Percentiles rank a stretch among this genome's conserved stretches.
Evolutionary conservation across 2,888 invertebrate species (phyloP).

Genomic region (Trichacis sp.): DNA sequence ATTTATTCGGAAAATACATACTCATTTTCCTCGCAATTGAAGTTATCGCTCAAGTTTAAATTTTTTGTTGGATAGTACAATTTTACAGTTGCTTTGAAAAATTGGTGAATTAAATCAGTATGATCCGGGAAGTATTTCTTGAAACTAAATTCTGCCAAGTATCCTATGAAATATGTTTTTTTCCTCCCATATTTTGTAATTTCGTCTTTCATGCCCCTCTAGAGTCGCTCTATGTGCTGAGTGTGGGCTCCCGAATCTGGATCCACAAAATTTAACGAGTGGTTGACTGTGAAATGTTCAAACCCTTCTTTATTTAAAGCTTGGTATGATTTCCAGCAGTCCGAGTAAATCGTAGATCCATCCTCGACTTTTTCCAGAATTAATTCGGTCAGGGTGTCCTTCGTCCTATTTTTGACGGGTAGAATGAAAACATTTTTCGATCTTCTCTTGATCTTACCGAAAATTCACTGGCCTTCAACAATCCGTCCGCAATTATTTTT

Average conservation of each 20-base stretch:
- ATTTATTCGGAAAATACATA: too few species aligned
- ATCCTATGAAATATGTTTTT: not conserved
- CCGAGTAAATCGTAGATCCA: too few species aligned
- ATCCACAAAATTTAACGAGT: not conserved
- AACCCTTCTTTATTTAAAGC: too few species aligned
- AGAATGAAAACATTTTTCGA: not conserved
- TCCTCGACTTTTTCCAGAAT: too few species aligned
- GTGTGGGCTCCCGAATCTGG: not conserved
- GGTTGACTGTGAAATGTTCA: not conserved
- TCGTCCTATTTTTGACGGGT: not conserved
- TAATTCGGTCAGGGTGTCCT: too few species aligned
- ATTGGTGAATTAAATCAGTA: too few species aligned
- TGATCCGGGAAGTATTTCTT: not conserved
- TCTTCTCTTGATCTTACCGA: not conserved
- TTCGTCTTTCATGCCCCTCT: not conserved
- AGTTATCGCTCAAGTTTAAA: too few species aligned
- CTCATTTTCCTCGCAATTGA: too few species aligned
- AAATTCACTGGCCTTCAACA: not conserved
- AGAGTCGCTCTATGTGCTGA: not conserved
- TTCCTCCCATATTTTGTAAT: not conserved
- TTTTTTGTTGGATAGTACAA: too few species aligned
- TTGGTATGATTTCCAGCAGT: too few species aligned
- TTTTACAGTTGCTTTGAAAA: too few species aligned
- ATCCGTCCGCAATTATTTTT: not conserved
- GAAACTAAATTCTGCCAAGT: not conserved